Evolutionary conservation across 2,888 invertebrate species (phyloP).

Genomic region (Drosophila antonietae): DNA sequence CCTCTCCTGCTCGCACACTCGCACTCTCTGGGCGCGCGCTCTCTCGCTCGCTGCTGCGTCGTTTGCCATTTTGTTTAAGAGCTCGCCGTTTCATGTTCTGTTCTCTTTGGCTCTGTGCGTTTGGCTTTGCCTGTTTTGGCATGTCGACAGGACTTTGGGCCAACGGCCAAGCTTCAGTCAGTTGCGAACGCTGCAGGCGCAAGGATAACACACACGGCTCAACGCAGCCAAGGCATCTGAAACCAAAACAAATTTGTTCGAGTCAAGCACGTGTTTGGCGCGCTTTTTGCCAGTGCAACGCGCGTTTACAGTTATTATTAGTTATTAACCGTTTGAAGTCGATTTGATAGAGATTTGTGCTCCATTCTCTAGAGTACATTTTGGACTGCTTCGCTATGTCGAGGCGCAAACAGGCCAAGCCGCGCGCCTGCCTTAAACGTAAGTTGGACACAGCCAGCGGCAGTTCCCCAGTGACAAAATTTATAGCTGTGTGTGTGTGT

Average conservation of each 20-base stretch:
- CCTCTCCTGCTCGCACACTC: slow-evolving; percentile 12
- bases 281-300: slow-evolving; percentile 43
- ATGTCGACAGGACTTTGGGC: slow-evolving; percentile 53
- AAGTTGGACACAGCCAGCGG: slow-evolving; percentile 81
- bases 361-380: neutral
- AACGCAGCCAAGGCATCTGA: slow-evolving; percentile 1
- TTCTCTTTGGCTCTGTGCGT: neutral
- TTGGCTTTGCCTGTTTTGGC: slow-evolving; percentile 38
- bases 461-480: slow-evolving; percentile 51
- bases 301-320: slow-evolving; percentile 12
- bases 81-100: slow-evolving; percentile 18
- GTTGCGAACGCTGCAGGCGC: slow-evolving; percentile 81
- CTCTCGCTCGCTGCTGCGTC: slow-evolving; percentile 23
- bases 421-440: slow-evolving; percentile 88
- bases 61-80: slow-evolving; percentile 67
- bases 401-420: slow-evolving; percentile 89
- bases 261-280: slow-evolving; percentile 49
- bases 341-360: slow-evolving; percentile 2
- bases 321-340: neutral
- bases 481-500: slow-evolving; percentile 33
- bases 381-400: slow-evolving; percentile 85
- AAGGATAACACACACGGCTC: slow-evolving; percentile 71
- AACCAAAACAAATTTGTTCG: neutral
- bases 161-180: slow-evolving; percentile 71
- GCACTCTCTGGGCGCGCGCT: slow-evolving; percentile 8